Base-by-base conservation (phyloP, 23 tunicate genomes). In the Botrylloides violaceus region DNA sequence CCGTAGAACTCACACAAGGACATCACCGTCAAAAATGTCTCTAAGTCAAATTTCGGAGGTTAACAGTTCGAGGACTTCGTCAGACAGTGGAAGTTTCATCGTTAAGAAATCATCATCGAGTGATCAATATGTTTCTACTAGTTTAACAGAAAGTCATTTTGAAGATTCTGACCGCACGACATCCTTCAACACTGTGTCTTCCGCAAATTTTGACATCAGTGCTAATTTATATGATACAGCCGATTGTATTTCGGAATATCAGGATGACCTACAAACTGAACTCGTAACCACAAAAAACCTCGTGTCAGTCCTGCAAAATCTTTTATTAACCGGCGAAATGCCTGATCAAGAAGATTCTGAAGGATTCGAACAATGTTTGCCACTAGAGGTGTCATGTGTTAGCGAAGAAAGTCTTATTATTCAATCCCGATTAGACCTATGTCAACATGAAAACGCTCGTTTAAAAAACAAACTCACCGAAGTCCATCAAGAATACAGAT, bases 391-490 rank as follows among this genome's bases (percentile, higher is more conserved):
- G 26, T 68, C 30, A 4, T 68, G 56, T 37, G 49, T 25, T 7
- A 33, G 29, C 4, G 70, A 63, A 63, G 70, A 63, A 29, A 31
- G 33, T 28, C 3, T 63, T 3, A 63, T 63, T 63, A 22, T 63
- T 27, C 32, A 33, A 63, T 27, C 35, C n/a, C 70, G 36, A 63
- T 33, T 63, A 3, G 70, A 63, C 29, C 20, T 63, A 28, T 15
- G 7, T 28, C 70, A 31, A 63, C 70, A 63, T 63, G 70, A 63
- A 63, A 63, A 63, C 33, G 29, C 4, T 31, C 70, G 70, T 25
- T 63, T 63, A 34, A 63, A 84, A 76, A 73, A 36, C n/a, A 79
- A 84, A 72, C 26, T 84, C 27, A 29, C 48, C 2, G 71, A 72
- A 36, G n/a, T 78, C 2, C 68, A 56, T 28, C 50, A 64, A 2